A percentile compares a stretch with the other conserved stretches of the same genome.
These are phyloP conservation scores for Troglohyphantes excavatus DNA, from an alignment of 2,888 invertebrate genomes.

Conservation along the genomic window DNA sequence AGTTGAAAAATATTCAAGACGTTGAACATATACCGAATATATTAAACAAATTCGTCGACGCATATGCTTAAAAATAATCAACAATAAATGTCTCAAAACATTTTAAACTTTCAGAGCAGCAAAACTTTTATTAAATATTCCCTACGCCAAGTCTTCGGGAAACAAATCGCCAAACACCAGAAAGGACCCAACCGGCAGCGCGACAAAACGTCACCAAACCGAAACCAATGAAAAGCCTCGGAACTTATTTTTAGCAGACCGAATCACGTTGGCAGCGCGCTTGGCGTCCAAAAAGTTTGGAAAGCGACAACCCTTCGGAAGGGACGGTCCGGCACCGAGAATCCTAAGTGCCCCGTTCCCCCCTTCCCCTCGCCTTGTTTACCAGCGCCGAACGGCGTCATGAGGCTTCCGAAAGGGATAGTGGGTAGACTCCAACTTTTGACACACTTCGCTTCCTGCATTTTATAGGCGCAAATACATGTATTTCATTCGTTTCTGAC, in stretches of 20 bases:
- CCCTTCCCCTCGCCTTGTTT: constrained; percentile 68
- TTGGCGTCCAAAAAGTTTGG: constrained; percentile 67
- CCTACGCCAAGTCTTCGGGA: too few relatives aligned
- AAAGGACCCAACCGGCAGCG: not conserved
- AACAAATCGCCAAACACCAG: not conserved
- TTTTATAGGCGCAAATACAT: constrained; percentile 43
- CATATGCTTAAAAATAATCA: too few relatives aligned
- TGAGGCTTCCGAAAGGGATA: constrained; percentile 70
- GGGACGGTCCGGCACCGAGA: constrained; percentile 76
- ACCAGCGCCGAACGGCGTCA: constrained; percentile 75
- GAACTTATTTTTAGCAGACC: constrained; percentile 53
- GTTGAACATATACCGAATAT: too few relatives aligned
- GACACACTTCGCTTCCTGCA: constrained; percentile 72
- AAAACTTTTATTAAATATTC: not conserved
- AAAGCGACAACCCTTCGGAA: constrained; percentile 59
- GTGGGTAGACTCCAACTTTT: constrained; percentile 75
- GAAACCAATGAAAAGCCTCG: constrained; percentile 16
- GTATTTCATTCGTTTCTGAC: constrained; percentile 41
- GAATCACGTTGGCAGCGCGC: constrained; percentile 24
- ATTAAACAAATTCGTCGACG: not conserved
- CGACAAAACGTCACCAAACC: not conserved
- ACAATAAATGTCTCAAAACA: too few relatives aligned
- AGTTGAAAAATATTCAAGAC: too few relatives aligned
- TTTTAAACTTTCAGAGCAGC: not conserved
- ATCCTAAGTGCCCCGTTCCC: constrained; percentile 58